phyloP scores from a whole-genome alignment of 1,140 invertebrate genomes.

The Sinonovacula constricta region DNA sequence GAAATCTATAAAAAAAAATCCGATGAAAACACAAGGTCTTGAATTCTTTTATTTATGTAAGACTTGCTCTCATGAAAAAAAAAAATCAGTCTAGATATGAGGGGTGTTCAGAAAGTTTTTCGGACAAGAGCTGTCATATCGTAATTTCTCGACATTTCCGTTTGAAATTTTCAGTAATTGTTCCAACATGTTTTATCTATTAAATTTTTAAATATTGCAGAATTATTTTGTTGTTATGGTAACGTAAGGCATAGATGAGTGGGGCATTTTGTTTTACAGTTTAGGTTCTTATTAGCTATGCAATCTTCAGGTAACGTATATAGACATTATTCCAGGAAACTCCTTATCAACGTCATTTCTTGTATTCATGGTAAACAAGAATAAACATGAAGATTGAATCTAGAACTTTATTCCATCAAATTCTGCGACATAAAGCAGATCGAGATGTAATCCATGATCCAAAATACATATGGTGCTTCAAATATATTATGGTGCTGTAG shows the following conservation, averaged over 20 bases:
- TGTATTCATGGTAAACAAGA: conserved; percentile 12
- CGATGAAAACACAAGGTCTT: too few species aligned
- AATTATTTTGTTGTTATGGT: neutral
- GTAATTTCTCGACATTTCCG: too few species aligned
- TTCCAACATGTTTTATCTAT: neutral
- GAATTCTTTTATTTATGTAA: too few species aligned
- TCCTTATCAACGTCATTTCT: neutral
- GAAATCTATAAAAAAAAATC: too few species aligned
- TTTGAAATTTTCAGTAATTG: conserved; percentile 1
- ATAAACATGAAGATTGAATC: neutral
- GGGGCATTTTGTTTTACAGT: neutral
- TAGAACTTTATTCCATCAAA: neutral
- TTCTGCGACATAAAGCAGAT: conserved; percentile 1
- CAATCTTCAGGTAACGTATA: neutral
- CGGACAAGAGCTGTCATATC: neutral
- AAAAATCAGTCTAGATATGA: too few species aligned
- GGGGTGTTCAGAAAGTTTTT: conserved; percentile 8
- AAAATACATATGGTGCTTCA: neutral
- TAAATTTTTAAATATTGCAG: neutral
- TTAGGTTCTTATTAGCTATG: neutral
- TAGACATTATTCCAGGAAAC: neutral
- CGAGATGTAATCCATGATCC: neutral
- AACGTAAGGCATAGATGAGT: neutral
- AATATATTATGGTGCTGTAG: too few species aligned
- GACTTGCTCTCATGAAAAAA: too few species aligned